Conservation (phyloP, 2,888 invertebrate species). For the Digitonthophagus gazella region DNA sequence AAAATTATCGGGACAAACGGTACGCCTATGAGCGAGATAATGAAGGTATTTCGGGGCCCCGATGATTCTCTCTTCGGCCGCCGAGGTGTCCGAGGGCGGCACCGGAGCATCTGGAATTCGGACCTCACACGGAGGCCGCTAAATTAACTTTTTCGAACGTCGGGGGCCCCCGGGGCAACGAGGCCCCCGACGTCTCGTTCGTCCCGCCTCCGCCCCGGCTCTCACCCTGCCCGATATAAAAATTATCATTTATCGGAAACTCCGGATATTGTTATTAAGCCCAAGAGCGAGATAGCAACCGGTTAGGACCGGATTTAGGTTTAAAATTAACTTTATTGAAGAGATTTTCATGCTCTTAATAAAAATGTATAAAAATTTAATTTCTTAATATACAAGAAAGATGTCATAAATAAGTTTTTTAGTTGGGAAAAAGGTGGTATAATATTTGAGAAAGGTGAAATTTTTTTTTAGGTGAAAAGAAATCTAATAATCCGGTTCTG, state of each 20-base stretch:
- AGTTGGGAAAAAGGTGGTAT: too few relatives aligned
- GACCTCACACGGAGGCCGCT: slow-evolving; percentile 38
- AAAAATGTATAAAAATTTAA: too few relatives aligned
- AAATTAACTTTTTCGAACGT: slow-evolving; percentile 37
- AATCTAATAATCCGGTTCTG: background rate
- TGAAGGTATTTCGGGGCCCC: slow-evolving; percentile 29
- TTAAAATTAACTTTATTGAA: too few relatives aligned
- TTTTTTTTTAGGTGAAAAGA: too few relatives aligned
- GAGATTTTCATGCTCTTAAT: too few relatives aligned
- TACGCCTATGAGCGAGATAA: slow-evolving; percentile 27
- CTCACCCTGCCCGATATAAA: slow-evolving; percentile 32
- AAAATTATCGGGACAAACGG: slow-evolving; percentile 25
- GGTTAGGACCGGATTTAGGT: too few relatives aligned
- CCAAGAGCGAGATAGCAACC: too few relatives aligned
- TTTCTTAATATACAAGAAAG: too few relatives aligned
- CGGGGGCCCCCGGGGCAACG: slow-evolving; percentile 24
- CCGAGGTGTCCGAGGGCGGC: slow-evolving; percentile 36
- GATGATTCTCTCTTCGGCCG: slow-evolving; percentile 28
- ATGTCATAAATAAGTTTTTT: too few relatives aligned
- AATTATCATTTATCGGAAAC: slow-evolving; percentile 41
- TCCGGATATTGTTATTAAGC: slow-evolving; percentile 30
- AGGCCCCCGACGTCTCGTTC: slow-evolving; percentile 1
- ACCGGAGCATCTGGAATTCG: slow-evolving; percentile 35
- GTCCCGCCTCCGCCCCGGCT: background rate
- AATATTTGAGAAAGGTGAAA: too few relatives aligned